Evolutionary conservation across 2,113 vertebrate species (phyloP).

Genomic region (Brachirus orientalis): DNA sequence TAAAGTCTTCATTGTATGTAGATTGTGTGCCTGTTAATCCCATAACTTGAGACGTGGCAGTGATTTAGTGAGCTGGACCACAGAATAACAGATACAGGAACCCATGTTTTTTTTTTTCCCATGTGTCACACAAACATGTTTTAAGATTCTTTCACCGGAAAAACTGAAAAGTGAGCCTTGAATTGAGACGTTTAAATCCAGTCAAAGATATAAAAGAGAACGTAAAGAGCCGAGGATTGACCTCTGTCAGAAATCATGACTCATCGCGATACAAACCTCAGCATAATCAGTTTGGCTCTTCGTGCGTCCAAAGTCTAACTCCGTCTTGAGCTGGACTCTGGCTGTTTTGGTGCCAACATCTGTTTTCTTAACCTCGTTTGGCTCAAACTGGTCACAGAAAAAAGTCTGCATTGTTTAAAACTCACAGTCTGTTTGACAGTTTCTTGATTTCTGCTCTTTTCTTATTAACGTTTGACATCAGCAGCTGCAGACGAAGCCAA

Average conservation of each 20-base stretch:
- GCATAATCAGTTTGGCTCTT: background rate
- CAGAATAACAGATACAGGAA: too few relatives aligned
- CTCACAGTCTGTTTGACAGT: conserved; percentile 25
- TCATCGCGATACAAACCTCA: background rate
- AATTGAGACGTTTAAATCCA: background rate
- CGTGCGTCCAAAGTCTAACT: conserved; percentile 10
- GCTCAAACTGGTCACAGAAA: conserved; percentile 6
- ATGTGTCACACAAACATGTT: too few relatives aligned
- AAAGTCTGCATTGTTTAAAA: conserved; percentile 9
- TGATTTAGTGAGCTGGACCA: too few relatives aligned
- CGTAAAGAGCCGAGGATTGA: background rate
- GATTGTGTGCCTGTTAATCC: too few relatives aligned
- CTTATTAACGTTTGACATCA: background rate
- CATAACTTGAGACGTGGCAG: too few relatives aligned
- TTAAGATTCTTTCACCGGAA: too few relatives aligned
- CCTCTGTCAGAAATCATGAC: background rate
- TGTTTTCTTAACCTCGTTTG: background rate
- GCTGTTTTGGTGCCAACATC: background rate
- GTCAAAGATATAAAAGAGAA: background rate
- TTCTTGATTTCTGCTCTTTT: conserved; percentile 33
- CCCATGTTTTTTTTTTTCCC: too few relatives aligned
- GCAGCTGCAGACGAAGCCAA: conserved; percentile 32
- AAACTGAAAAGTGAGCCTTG: background rate
- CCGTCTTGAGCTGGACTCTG: background rate
- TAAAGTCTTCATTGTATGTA: too few relatives aligned